Base-by-base conservation (phyloP, 2,113 vertebrate species). In the Neogobius melanostomus region DNA sequence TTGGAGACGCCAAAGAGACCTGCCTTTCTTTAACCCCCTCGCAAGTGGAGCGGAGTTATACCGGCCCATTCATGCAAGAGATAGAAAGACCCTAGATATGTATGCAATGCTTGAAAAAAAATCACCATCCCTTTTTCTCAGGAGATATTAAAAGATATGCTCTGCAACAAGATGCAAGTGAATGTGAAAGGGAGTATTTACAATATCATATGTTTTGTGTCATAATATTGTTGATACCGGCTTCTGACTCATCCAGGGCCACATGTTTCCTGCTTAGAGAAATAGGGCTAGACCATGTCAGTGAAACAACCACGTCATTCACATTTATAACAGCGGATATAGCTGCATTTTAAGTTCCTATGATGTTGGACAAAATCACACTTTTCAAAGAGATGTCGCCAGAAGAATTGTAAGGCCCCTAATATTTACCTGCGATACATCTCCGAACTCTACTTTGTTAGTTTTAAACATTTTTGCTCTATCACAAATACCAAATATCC, bases 31-130 rank as follows among this genome's bases (percentile, higher is more conserved):
- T 84, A 84, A 77, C 77, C 46, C 46, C 46, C 46, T 8, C 10
- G 6, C 46, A 77, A 82, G 78, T 83, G 79, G 87, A 82, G 84
- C 68, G 48, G 84, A 85, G 77, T 66, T 83, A 48, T 75, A 81
- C 79, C 83, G 49, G 74, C 84, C 84, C 85, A 77, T 88, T 90
- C 85, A 83, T 85, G 83, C 77, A 81, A 77, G 88, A 88, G 7
- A 61, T 86, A 85, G 85, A 80, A 71, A 85, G 86, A 91, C 77
- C 86, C 82, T 85, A 87, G 82, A 91, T 87, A 91, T 88, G 88
- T 90, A 92, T 90, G 87, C 91, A 90, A 92, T 90, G 91, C 90
- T 91, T 89, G 86, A 89, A 91, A 83, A 89, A 90, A 83, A 91
- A 86, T 88, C 53, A 56, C 68, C 85, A 86, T 87, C 89, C 87